A percentile compares a stretch with the other conserved stretches of the same genome.
phyloP scores from a whole-genome alignment of 2,797 vertebrate genomes.

The Sternotherus odoratus region DNA sequence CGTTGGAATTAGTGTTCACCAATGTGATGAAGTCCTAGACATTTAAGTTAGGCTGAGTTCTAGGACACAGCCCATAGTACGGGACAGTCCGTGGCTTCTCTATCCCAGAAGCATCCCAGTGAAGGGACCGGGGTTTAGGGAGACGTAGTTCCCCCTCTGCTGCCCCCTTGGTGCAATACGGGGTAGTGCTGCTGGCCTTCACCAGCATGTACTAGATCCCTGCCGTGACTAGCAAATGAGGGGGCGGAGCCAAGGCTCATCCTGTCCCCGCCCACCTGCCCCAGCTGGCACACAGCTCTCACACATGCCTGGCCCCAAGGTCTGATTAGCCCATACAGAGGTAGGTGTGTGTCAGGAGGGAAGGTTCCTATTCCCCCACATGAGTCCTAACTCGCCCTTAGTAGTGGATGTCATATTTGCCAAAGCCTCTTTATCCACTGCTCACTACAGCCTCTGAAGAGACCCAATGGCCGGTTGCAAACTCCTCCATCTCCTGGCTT shows the following conservation, averaged over 20 bases:
- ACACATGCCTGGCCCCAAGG: neutral
- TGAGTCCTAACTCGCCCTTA: neutral
- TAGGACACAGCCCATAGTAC: accelerated
- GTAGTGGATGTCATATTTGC: neutral
- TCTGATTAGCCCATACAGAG: neutral
- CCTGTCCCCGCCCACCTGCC: neutral
- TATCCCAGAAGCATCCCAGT: neutral
- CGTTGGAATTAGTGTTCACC: neutral
- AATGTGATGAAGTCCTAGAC: neutral
- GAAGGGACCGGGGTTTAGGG: too few relatives aligned
- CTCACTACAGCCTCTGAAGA: neutral
- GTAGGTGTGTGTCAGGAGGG: neutral
- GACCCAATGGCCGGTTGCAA: neutral
- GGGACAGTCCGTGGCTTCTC: neutral
- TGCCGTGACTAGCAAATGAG: neutral
- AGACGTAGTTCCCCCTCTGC: neutral
- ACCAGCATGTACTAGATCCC: neutral
- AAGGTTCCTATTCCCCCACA: neutral
- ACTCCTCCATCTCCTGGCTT: neutral
- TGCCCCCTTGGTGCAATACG: too few relatives aligned
- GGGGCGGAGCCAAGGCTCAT: neutral
- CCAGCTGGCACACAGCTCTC: neutral
- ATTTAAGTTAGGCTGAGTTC: neutral
- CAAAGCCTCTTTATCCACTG: neutral
- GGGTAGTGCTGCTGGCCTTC: neutral